phyloP scores from a whole-genome alignment of 2,113 vertebrate genomes.

The Trochalopteron elliotii region DNA sequence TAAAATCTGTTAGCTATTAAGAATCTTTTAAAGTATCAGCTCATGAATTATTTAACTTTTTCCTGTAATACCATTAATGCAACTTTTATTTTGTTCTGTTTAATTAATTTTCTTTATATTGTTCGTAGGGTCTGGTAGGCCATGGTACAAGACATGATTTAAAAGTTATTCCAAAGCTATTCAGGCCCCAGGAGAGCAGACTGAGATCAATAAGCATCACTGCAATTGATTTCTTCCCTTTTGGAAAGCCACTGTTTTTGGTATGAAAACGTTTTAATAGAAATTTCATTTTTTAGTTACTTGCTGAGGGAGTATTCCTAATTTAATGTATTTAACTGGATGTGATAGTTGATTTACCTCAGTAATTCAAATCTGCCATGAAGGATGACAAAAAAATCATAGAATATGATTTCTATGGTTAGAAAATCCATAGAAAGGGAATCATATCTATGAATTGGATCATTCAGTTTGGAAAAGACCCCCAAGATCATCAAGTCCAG shows the following conservation, averaged over 20 bases:
- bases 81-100: not conserved
- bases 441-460: too few relatives aligned
- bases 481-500: not conserved
- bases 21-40: not conserved
- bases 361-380: not conserved
- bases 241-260: conserved; percentile 85
- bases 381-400: not conserved
- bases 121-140: conserved; percentile 81
- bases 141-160: conserved; percentile 85
- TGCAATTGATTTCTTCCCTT: conserved; percentile 87
- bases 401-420: too few relatives aligned
- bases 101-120: not conserved
- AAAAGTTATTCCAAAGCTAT: conserved; percentile 80
- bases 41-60: not conserved
- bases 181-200: conserved; percentile 75
- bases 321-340: not conserved
- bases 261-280: conserved; percentile 68
- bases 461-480: not conserved
- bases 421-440: too few relatives aligned
- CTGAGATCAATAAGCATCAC: conserved; percentile 77
- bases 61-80: not conserved
- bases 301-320: not conserved
- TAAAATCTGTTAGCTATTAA: not conserved
- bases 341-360: not conserved
- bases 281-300: not conserved